Evolutionary conservation across 1,140 invertebrate genomes (phyloP).

Genomic region (Saccostrea glomerata): DNA sequence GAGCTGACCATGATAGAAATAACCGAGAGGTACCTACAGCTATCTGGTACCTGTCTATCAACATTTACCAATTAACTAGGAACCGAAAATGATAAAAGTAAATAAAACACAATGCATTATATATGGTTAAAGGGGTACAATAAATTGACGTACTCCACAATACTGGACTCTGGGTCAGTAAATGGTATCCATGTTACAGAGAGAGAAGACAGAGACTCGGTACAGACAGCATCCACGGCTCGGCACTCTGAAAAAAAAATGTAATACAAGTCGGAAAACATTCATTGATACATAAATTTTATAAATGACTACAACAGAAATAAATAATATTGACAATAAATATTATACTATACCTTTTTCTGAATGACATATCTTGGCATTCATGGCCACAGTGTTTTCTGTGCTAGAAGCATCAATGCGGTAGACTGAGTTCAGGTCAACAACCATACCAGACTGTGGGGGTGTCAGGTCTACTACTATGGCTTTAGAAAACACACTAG

Average conservation of each 20-base stretch:
- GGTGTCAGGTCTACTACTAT: slow-evolving; percentile 59
- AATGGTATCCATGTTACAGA: slow-evolving; percentile 63
- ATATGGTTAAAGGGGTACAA: too few relatives aligned
- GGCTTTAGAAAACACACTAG: slow-evolving; percentile 47
- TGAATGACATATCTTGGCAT: slow-evolving; percentile 50
- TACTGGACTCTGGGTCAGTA: slow-evolving; percentile 61
- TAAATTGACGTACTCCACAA: slow-evolving; percentile 55
- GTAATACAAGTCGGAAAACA: too few relatives aligned
- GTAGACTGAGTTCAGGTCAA: slow-evolving; percentile 56
- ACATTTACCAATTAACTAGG: not conserved
- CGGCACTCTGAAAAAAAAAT: slow-evolving; percentile 55
- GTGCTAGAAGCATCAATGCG: slow-evolving; percentile 39
- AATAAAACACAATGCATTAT: too few relatives aligned
- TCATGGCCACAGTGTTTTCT: slow-evolving; percentile 46
- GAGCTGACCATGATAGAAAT: not conserved
- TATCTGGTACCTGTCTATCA: not conserved
- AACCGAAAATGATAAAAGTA: not conserved
- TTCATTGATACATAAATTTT: too few relatives aligned
- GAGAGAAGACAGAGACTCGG: slow-evolving; percentile 60
- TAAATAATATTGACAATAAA: not conserved
- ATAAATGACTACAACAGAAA: too few relatives aligned
- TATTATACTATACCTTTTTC: slow-evolving; percentile 47
- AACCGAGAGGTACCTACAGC: not conserved
- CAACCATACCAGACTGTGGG: slow-evolving; percentile 53
- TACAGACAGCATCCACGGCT: slow-evolving; percentile 62